Evolutionary conservation across 92 coral and sea anemone genomes (phyloP).

Genomic region (Actinostola sp.): DNA sequence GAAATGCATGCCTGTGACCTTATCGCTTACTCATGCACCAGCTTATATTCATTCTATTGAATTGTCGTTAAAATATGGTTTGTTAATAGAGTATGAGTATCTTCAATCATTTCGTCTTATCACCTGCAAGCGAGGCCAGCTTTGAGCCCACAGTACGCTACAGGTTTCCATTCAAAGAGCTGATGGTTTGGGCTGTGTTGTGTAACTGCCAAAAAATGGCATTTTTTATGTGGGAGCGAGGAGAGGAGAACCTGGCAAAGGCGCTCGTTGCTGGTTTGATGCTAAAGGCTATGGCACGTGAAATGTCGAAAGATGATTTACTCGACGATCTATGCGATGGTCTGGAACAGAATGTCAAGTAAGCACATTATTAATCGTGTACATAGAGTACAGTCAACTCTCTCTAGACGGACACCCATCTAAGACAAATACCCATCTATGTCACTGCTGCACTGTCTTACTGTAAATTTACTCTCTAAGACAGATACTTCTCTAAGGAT

Average conservation of each 20-base stretch:
- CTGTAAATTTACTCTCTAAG: too few relatives aligned
- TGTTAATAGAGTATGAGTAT: slow-evolving; percentile 46
- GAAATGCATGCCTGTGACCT: too few relatives aligned
- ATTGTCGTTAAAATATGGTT: too few relatives aligned
- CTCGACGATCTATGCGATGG: slow-evolving; percentile 62
- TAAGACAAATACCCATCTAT: too few relatives aligned
- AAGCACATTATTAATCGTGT: too few relatives aligned
- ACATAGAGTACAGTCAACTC: too few relatives aligned
- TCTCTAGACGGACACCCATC: too few relatives aligned
- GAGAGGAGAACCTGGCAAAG: slow-evolving; percentile 71
- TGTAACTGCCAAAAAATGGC: slow-evolving; percentile 78
- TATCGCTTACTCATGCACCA: too few relatives aligned
- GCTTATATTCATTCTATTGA: too few relatives aligned
- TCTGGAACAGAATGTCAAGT: slow-evolving; percentile 62
- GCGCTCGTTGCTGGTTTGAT: slow-evolving; percentile 72
- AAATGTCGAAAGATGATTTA: slow-evolving; percentile 67
- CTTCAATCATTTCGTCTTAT: slow-evolving; percentile 31
- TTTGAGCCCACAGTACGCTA: slow-evolving; percentile 31
- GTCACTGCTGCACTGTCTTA: too few relatives aligned
- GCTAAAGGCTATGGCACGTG: slow-evolving; percentile 59
- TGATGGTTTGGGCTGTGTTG: slow-evolving; percentile 75
- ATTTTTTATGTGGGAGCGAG: slow-evolving; percentile 77
- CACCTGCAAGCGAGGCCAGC: slow-evolving; percentile 25
- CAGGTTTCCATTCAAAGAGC: slow-evolving; percentile 63
- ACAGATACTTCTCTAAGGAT: too few relatives aligned